Base-by-base conservation (phyloP, 64 coral and sea anemone species). In the Montipora foliosa region DNA sequence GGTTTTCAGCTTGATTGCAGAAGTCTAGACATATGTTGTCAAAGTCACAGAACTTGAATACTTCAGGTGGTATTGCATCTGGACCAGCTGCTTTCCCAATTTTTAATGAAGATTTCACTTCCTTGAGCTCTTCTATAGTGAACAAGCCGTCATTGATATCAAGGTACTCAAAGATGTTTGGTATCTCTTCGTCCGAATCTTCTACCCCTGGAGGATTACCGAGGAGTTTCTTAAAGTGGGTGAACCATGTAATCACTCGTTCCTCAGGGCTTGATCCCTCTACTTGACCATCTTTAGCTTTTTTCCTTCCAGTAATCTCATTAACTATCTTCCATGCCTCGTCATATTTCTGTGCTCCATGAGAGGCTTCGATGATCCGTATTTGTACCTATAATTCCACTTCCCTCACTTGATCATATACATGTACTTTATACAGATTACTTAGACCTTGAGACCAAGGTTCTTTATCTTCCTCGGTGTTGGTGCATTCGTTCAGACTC, bases 251-350 rank as follows among this genome's bases (percentile, higher is more conserved):
- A 44, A 20, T 72, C 19, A 73, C 58, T 76, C n/a, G 76, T 81
- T 75, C 78, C 16, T 92, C 17, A 46, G 58, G 25, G 61, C 89
- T 92, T 79, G 44, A 70, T 75, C 79, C 90, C 59, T 9, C 45
- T 29, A 72, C 49, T 85, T 92, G 80, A 62, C 71, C 81, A 66
- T 76, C 90, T 61, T 91, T 83, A 82, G 89, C 89, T 74, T 20
- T 91, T 77, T 92, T 92, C 68, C 80, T 84, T 44, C 81, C 81
- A 77, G 90, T 78, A 67, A 92, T 77, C 50, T 86, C 81, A 46
- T 92, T 92, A 8, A 92, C 73, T 77, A 19, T 75, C 73, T 85
- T 86, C 90, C 90, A 92, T 59, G 81, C 72, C 44, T 69, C 74
- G 79, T 25, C 87, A 77, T 89, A 78, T 68, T 79, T 60, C 50